Evolutionary conservation across 2,888 invertebrate species (phyloP), one percentile per base, ranked within the genome.

Genomic region (Lochmaea capreae): DNA sequence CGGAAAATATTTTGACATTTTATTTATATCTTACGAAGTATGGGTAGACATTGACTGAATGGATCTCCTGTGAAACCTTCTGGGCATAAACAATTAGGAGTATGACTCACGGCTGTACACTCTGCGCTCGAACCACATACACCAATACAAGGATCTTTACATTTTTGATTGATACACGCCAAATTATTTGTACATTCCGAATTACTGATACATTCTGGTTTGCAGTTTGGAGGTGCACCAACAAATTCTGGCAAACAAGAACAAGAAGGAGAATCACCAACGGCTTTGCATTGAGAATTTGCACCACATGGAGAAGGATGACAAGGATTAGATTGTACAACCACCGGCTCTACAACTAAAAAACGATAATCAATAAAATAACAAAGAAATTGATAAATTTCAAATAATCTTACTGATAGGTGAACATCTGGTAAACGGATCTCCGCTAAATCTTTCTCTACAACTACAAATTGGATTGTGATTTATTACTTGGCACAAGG

Each of bases 381-480:
- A 18, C n/a, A 16, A 12, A n/a, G n/a, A n/a, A n/a, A 57, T 16
- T 3, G 57, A n/a, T n/a, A 57, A 5, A 65, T 33, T 16, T 12
- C 14, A 18, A 1, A 11, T 43, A 14, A 39, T 33, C 76, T 78
- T 76, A 78, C 78, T 75, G 63, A 87, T 88, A 71, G 87, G 86
- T 71, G 87, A 86, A 84, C 95, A 95, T 84, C 92, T 90, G 39
- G 91, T 87, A 83, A 95, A 95, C 2, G 95, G 94, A 89, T 94
- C 93, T 63, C 95, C 95, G 9, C 91, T 92, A 81, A 90, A 91
- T 65, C 90, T 88, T 33, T 88, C 81, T 42, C 92, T 91, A 80
- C 95, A 95, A 67, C 91, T 92, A 85, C 95, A 95, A 84, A 94
- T 93, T 5, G 95, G 95, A 86, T 92, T 94, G 82, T 95, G 94